Evolutionary conservation across 2,888 invertebrate species (phyloP).

Genomic region (Masnerella sp.): DNA sequence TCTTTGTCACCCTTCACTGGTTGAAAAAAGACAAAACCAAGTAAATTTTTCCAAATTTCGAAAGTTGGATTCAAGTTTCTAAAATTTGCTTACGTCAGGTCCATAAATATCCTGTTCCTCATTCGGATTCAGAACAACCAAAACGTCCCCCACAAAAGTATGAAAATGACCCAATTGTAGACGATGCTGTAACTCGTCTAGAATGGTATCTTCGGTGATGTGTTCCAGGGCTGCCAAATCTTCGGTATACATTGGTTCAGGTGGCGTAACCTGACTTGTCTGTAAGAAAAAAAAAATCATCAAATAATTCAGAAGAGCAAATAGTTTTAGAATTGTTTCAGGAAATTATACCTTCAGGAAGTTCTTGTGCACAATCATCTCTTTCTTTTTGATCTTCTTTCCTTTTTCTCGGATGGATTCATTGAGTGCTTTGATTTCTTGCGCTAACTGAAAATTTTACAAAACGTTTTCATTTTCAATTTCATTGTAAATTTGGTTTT

Average conservation of each 20-base stretch:
- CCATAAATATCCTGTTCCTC: slow-evolving; percentile 83
- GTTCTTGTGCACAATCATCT: slow-evolving; percentile 77
- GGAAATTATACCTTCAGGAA: slow-evolving; percentile 77
- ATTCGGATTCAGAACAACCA: slow-evolving; percentile 89
- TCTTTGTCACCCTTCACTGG: too few relatives aligned
- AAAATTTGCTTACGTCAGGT: neutral
- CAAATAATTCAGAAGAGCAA: too few relatives aligned
- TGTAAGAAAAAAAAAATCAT: slow-evolving; percentile 45
- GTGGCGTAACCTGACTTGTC: slow-evolving; percentile 76
- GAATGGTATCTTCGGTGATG: slow-evolving; percentile 85
- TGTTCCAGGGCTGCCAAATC: slow-evolving; percentile 89
- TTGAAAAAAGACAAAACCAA: too few relatives aligned
- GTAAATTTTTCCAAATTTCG: too few relatives aligned
- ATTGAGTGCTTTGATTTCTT: slow-evolving; percentile 84
- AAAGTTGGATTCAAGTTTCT: too few relatives aligned
- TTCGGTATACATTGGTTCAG: slow-evolving; percentile 88
- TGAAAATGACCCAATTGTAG: slow-evolving; percentile 84
- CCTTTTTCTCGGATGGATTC: slow-evolving; percentile 79
- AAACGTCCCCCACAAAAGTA: slow-evolving; percentile 89
- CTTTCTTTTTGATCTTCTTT: slow-evolving; percentile 79
- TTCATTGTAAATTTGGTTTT: too few relatives aligned
- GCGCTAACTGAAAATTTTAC: slow-evolving; percentile 80
- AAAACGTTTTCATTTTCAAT: too few relatives aligned
- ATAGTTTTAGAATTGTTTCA: too few relatives aligned
- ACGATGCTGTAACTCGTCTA: slow-evolving; percentile 85